phyloP scores from a whole-genome alignment of 37 sponge, comb jelly and placozoan genomes.

The Cladorhizidae sp. region DNA sequence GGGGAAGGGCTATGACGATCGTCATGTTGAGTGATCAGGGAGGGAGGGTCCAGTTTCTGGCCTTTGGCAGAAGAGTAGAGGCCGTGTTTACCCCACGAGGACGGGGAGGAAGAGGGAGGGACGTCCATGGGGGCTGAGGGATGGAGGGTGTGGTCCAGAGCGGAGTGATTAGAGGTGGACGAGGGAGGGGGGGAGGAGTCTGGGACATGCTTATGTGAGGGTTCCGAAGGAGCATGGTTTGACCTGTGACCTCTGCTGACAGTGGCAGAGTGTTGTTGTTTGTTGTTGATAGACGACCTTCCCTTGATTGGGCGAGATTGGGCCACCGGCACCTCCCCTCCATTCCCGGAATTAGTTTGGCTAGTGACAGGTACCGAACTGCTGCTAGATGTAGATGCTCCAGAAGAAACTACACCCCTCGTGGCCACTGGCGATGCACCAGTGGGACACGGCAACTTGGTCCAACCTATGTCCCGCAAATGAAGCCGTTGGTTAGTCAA shows the following conservation, averaged over 20 bases:
- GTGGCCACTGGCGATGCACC: not conserved
- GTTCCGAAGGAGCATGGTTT: not conserved
- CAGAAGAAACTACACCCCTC: not conserved
- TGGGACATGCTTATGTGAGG: not conserved
- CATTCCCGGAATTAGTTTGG: not conserved
- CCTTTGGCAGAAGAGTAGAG: not conserved
- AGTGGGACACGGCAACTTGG: not conserved
- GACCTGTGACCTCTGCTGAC: conserved; percentile 3
- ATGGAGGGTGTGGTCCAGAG: not conserved
- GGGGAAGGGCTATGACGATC: not conserved
- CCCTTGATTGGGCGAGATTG: no score
- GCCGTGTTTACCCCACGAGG: not conserved
- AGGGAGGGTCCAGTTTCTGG: not conserved
- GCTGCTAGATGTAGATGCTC: not conserved
- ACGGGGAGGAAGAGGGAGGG: not conserved
- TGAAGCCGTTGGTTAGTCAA: not conserved
- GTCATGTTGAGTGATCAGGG: not conserved
- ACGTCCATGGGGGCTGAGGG: no score
- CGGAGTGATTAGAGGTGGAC: not conserved
- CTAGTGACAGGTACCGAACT: not conserved
- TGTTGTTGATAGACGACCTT: no score
- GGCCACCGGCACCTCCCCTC: not conserved
- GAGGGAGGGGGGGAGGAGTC: not conserved
- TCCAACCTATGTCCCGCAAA: not conserved
- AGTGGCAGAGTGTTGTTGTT: not conserved